Evolutionary conservation across 92 coral and sea anemone species (phyloP).

Genomic region (Phenganax marumi): DNA sequence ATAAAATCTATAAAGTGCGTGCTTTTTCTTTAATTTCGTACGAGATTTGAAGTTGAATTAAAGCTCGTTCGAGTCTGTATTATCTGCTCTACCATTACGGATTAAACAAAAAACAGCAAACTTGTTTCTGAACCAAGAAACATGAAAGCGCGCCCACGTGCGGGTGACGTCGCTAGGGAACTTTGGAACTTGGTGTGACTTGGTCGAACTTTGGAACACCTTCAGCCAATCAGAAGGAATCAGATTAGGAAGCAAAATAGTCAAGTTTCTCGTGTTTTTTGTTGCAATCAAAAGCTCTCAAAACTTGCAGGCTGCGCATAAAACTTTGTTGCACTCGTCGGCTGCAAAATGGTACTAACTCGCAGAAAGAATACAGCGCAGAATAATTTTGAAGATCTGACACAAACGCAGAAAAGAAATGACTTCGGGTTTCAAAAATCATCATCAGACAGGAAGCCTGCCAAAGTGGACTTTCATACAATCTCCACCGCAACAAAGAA

Average conservation of each 20-base stretch:
- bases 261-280: not conserved
- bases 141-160: not conserved
- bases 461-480: not conserved
- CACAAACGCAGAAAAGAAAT: slow-evolving; percentile 1
- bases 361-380: not conserved
- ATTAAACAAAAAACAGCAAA: too few relatives aligned
- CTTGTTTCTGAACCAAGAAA: too few relatives aligned
- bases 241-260: not conserved
- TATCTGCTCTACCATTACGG: too few relatives aligned
- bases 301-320: not conserved
- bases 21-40: too few relatives aligned
- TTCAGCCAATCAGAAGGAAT: slow-evolving; percentile 26
- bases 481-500: not conserved
- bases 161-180: not conserved
- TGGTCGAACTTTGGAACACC: slow-evolving; percentile 2
- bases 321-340: too few relatives aligned
- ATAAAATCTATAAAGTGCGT: too few relatives aligned
- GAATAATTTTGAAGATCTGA: slow-evolving; percentile 6
- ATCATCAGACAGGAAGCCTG: not conserved
- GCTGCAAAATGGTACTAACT: not conserved
- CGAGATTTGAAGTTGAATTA: too few relatives aligned
- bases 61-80: too few relatives aligned
- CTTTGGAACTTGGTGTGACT: slow-evolving; percentile 30
- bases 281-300: not conserved
- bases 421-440: not conserved